These are phyloP conservation scores for Vipera latastei DNA, from an alignment of 2,797 vertebrate genomes.

Conservation along the genomic window DNA sequence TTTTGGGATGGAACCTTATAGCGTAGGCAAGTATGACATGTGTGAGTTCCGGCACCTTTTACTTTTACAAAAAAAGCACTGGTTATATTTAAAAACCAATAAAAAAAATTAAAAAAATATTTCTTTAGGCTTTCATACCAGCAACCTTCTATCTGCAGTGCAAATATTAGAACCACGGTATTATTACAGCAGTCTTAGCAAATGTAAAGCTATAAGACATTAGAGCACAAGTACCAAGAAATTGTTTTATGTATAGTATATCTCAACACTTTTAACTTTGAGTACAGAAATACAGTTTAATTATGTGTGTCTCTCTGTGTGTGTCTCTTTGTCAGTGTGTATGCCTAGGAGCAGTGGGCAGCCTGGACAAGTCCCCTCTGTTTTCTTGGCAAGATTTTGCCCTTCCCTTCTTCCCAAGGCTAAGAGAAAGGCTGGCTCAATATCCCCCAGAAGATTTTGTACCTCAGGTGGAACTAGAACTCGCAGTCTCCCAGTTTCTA, in stretches of 20 bases:
- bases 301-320: neutral
- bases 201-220: neutral
- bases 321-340: neutral
- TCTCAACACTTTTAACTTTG: neutral
- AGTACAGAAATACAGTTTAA: neutral
- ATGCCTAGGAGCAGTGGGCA: neutral
- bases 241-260: neutral
- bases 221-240: neutral
- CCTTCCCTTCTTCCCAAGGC: neutral
- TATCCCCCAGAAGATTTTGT: neutral
- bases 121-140: neutral
- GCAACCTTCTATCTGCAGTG: neutral
- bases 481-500: neutral
- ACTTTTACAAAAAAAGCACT: too few species aligned
- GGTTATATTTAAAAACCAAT: too few species aligned
- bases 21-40: too few species aligned
- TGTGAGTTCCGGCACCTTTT: too few species aligned
- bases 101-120: too few species aligned
- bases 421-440: neutral
- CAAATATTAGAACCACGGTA: neutral
- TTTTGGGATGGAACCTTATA: too few species aligned
- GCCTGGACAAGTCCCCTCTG: neutral
- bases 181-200: neutral
- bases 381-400: neutral
- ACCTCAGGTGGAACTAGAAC: neutral